phyloP scores from a whole-genome alignment of 2,113 vertebrate species.

The Nesogale talazaci region DNA sequence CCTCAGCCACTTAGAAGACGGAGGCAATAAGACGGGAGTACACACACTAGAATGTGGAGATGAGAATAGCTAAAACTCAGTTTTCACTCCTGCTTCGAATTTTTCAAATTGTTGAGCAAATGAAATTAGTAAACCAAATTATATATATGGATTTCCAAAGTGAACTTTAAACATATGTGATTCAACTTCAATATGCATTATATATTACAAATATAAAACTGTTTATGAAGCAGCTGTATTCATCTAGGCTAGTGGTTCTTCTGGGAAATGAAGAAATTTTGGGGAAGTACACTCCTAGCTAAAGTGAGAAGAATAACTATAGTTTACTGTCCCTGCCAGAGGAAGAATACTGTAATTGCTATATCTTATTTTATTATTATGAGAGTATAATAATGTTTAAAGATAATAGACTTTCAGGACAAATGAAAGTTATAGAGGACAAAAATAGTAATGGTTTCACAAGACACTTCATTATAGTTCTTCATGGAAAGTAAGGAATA shows the following conservation, averaged over 20 bases:
- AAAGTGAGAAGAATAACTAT: neutral
- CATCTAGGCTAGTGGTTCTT: neutral
- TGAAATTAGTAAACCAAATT: neutral
- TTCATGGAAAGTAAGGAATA: neutral
- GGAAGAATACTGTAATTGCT: neutral
- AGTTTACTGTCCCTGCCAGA: neutral
- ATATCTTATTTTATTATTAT: conserved; percentile 22
- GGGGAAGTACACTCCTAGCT: neutral
- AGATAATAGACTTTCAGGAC: neutral
- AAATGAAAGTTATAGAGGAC: neutral
- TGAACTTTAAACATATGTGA: neutral
- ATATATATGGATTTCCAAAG: neutral
- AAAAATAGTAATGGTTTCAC: conserved; percentile 6
- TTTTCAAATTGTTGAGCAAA: conserved; percentile 21
- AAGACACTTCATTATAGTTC: neutral
- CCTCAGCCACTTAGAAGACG: neutral
- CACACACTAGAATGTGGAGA: neutral
- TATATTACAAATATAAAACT: conserved; percentile 9
- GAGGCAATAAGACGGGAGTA: neutral
- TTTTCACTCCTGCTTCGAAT: neutral
- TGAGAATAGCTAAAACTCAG: neutral
- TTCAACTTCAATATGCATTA: neutral
- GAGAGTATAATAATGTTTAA: conserved; percentile 1
- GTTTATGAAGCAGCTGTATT: neutral
- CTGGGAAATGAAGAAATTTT: neutral